Evolutionary conservation across 2,113 vertebrate species (phyloP).

Genomic region (Scomber japonicus): DNA sequence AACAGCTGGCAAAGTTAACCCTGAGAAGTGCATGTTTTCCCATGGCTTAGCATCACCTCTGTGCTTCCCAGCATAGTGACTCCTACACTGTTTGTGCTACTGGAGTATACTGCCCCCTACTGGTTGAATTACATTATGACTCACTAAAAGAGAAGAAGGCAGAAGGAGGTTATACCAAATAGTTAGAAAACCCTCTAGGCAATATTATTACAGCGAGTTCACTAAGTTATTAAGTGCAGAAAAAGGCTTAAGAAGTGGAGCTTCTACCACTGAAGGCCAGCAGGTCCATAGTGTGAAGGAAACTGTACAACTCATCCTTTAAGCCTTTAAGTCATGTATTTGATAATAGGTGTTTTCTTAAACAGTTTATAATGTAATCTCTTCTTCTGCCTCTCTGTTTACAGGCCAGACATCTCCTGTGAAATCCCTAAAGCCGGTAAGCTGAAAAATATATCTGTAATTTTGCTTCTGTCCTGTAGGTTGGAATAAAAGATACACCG

Average conservation of each 20-base stretch:
- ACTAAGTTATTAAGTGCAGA: background rate
- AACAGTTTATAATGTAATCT: background rate
- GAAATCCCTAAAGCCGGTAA: slow-evolving; percentile 95
- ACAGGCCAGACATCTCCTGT: slow-evolving; percentile 96
- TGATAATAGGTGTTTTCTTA: background rate
- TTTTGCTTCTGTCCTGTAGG: background rate
- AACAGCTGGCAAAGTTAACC: slow-evolving; percentile 56
- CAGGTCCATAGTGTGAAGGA: background rate
- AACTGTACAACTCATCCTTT: background rate
- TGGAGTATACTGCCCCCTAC: slow-evolving; percentile 55
- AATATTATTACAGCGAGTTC: background rate
- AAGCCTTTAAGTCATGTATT: background rate
- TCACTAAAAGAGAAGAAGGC: slow-evolving; percentile 31
- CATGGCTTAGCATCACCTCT: slow-evolving; percentile 48
- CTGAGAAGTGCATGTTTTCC: slow-evolving; percentile 42
- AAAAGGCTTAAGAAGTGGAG: background rate
- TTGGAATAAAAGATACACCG: background rate
- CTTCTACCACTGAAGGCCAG: background rate
- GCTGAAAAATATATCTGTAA: slow-evolving; percentile 64
- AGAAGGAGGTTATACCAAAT: background rate
- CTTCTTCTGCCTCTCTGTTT: slow-evolving; percentile 19
- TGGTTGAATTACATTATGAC: slow-evolving; percentile 42
- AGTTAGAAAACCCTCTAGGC: background rate
- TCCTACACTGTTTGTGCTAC: background rate
- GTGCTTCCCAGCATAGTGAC: slow-evolving; percentile 25